phyloP scores from a whole-genome alignment of 2,113 vertebrate genomes.

The Indri indri region DNA sequence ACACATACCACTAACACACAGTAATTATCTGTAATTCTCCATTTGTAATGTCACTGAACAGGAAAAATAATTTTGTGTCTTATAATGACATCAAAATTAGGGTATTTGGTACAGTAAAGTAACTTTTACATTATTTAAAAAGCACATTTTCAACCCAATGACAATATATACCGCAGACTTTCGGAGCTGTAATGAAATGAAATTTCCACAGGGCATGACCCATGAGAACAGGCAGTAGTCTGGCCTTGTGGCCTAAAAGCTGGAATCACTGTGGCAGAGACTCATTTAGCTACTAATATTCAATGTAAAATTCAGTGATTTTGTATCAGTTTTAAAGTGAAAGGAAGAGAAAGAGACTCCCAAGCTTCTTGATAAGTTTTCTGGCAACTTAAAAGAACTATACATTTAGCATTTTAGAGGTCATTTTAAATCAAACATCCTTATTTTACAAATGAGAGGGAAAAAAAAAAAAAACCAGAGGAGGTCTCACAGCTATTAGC shows the following conservation, averaged over 20 bases:
- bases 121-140: background rate
- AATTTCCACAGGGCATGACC: background rate
- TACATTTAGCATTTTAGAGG: background rate
- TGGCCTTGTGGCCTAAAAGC: background rate
- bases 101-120: background rate
- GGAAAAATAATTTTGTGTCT: slow-evolving; percentile 4
- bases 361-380: background rate
- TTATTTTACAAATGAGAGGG: background rate
- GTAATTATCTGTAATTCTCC: slow-evolving; percentile 65
- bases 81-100: slow-evolving; percentile 45
- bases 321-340: background rate
- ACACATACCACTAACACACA: background rate
- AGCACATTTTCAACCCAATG: slow-evolving; percentile 47
- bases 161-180: background rate
- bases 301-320: background rate
- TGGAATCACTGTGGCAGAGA: background rate
- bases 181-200: background rate
- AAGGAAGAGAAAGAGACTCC: background rate
- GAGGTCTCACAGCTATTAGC: background rate
- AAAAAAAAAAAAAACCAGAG: background rate
- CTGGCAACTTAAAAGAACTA: background rate
- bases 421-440: background rate
- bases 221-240: background rate
- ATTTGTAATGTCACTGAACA: slow-evolving; percentile 68
- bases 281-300: background rate